phyloP scores from a whole-genome alignment of 1,140 invertebrate species.

The Coptotermes formosanus region DNA sequence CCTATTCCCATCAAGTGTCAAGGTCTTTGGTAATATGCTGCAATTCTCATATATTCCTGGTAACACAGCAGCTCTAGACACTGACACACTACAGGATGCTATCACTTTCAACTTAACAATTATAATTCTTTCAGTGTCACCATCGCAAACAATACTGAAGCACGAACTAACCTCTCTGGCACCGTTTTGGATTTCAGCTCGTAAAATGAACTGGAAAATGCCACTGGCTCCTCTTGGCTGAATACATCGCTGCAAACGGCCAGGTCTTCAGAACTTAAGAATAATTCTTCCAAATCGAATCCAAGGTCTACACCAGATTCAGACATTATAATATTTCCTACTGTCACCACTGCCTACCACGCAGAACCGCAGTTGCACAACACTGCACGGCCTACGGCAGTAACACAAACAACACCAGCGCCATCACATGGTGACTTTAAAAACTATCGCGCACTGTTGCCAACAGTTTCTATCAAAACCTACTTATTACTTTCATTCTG shows the following conservation, averaged over 20 bases:
- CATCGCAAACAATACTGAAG: neutral
- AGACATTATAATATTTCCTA: neutral
- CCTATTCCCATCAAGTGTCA: neutral
- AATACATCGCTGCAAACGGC: neutral
- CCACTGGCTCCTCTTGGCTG: neutral
- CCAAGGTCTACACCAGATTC: neutral
- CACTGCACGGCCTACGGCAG: neutral
- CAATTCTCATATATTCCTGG: too few species aligned
- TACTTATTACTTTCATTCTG: too few species aligned
- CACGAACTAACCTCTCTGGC: slow-evolving; percentile 6
- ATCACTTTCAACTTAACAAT: neutral
- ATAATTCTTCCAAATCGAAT: neutral
- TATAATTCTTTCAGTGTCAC: neutral
- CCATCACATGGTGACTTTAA: neutral
- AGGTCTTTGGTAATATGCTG: neutral
- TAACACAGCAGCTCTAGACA: too few species aligned
- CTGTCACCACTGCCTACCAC: neutral
- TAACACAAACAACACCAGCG: neutral
- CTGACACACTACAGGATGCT: too few species aligned
- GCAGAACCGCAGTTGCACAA: neutral
- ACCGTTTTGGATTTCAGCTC: neutral
- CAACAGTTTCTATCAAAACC: too few species aligned
- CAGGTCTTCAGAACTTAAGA: neutral
- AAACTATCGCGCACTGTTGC: neutral
- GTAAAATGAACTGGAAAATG: neutral